Evolutionary conservation across 2,797 vertebrate genomes (phyloP), one percentile per base, ranked within the genome.

Genomic region (Myoxocephalus aenaeus): DNA sequence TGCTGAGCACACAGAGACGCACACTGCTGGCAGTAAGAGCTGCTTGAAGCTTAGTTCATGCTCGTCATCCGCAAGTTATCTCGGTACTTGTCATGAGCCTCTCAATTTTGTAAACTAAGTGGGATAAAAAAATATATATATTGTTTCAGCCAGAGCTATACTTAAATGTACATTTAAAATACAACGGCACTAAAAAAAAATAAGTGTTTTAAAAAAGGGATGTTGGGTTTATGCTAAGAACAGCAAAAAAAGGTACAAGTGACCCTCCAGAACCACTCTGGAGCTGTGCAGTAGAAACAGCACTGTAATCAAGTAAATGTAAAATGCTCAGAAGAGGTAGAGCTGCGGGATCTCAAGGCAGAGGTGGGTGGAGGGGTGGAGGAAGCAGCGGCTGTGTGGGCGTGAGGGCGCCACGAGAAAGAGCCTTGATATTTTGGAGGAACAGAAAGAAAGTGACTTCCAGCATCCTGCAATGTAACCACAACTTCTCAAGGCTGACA

Each of bases 331-430:
- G 65, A 79, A 62, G 80, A 77, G 65, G 73, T 20, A 82, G 75
- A 81, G 88, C 73, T 65, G 77, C 51, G 75, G 82, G 83, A 88
- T 84, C 82, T 85, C 75, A 86, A 88, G 85, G 79, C 70, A 57
- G 76, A 72, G 79, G 89, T 88, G 85, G 89, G 88, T 89, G 90
- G 84, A 90, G 81, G 83, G 86, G 82, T 80, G 77, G 82, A 87
- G 83, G 83, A 86, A 86, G 83, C 71, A 81, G 81, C 80, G 76
- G 38, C 85, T 81, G 84, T 84, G 90, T 89, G 86, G 89, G 90
- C 48, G 89, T 34, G 44, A 85, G 86, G 87, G 80, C 90, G 86
- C 82, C 81, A 81, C 51, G 29, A 83, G 77, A 85, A 88, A 76
- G 34, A 88, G 88, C 69, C 87, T 80, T 38, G 29, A 77, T 86